Evolutionary conservation across 2,888 invertebrate species (phyloP), one percentile per base, ranked within the genome.

Genomic region (Dryocosmus kuriphilus): DNA sequence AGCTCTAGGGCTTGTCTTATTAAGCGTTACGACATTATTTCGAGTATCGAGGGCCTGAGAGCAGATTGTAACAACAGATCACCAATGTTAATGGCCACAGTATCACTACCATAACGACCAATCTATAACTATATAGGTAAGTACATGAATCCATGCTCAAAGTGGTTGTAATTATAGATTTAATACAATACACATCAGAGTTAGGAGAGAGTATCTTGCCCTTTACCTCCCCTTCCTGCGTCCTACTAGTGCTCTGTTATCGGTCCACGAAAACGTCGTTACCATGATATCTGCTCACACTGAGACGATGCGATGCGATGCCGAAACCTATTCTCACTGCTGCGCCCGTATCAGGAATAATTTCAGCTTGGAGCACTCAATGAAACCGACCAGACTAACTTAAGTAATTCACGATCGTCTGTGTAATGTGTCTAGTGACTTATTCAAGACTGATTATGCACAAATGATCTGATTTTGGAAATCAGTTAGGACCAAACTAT

Each of bases 191-290:
- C 51, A 19, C 46, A 51, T 19, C 19, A 71, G 30, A 71, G 46
- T 30, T 24, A 57, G 57, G 57, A 24, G 57, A 24, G 57, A 22
- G 11, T 38, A 57, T 46, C 46, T 30, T 71, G 30, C 71, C 24
- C 71, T 71, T 51, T 51, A n/a, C 71, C 46, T 51, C 71, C 30
- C 71, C 27, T 46, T 71, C 14, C 46, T 51, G 27, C 46, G n/a
- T 32, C 46, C n/a, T 14, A 71, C n/a, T 46, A 51, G 71, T 27
- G 71, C 30, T 71, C 51, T 51, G 24, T 71, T 71, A 71, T 71
- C 51, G 71, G 30, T 71, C 71, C 46, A 51, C 5, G 71, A 71
- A 71, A 65, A 51, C 11, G 71, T 71, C 46, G 71, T 71, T 71
- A 71, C 46, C 51, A 41, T 71, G 51, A 71, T 71, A 71, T 71